phyloP scores from a whole-genome alignment of 2,888 invertebrate species.

The Cephus pygmeus region DNA sequence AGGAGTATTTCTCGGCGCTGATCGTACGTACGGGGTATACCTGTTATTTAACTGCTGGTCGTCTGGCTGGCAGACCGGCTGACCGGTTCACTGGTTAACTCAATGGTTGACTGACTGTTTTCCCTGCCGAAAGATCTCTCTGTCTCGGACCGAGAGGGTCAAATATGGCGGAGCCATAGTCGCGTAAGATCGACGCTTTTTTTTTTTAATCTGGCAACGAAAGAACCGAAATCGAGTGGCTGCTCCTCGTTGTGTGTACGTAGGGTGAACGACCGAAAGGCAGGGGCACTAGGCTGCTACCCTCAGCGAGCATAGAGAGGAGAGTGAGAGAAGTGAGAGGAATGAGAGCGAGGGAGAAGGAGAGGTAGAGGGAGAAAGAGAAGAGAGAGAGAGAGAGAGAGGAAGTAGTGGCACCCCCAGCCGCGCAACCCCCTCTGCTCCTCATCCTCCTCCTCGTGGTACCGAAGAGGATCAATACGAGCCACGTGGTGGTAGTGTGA shows the following conservation, averaged over 20 bases:
- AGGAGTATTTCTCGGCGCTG: neutral
- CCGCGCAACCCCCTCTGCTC: neutral
- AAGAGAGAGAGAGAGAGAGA: constrained; percentile 23
- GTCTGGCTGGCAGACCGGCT: neutral
- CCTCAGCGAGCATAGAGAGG: constrained; percentile 50
- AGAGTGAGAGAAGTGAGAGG: constrained; percentile 33
- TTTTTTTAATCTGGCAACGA: neutral
- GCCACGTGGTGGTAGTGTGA: constrained; percentile 62
- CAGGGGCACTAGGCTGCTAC: constrained; percentile 66
- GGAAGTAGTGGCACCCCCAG: constrained; percentile 9
- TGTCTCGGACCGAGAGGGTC: neutral
- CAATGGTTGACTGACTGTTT: neutral
- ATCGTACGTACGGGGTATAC: neutral
- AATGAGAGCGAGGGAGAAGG: neutral
- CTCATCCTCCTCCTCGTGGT: constrained; percentile 39
- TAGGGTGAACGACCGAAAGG: constrained; percentile 62
- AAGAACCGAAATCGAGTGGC: constrained; percentile 1
- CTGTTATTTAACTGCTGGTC: neutral
- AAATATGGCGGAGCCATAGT: neutral
- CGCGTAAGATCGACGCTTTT: neutral
- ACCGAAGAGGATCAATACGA: constrained; percentile 63
- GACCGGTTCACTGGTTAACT: neutral
- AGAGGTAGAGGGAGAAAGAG: neutral
- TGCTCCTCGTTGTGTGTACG: constrained; percentile 18
- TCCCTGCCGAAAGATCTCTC: neutral